Conservation (phyloP, 2,113 vertebrate species). For the Ptilonorhynchus violaceus region DNA sequence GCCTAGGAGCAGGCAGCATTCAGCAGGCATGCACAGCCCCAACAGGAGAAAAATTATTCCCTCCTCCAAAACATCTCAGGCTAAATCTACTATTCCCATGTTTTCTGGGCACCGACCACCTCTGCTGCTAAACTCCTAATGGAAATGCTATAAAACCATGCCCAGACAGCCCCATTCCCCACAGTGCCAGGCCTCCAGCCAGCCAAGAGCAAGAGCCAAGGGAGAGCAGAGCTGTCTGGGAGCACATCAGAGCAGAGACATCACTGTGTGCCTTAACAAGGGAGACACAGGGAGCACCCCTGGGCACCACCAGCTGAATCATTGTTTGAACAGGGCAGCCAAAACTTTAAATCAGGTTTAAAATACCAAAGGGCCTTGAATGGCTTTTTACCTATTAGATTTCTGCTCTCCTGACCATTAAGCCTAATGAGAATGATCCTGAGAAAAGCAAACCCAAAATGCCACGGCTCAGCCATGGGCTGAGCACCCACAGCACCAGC, state of each 20-base stretch:
- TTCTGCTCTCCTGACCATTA: neutral
- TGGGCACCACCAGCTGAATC: neutral
- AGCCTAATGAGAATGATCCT: neutral
- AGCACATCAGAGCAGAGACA: neutral
- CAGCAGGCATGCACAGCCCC: neutral
- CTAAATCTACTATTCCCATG: neutral
- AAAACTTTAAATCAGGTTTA: neutral
- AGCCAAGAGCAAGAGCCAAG: neutral
- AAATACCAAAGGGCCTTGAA: neutral
- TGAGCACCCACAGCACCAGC: neutral
- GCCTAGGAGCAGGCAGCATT: neutral
- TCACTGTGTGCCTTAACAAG: rapidly evolving
- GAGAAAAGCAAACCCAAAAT: neutral
- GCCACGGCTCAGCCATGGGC: rapidly evolving
- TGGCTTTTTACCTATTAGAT: neutral
- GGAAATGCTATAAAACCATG: rapidly evolving
- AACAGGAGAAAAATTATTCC: neutral
- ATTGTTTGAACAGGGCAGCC: neutral
- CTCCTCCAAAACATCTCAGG: neutral
- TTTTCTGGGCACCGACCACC: neutral
- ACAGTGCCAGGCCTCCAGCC: neutral
- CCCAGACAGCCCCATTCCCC: neutral
- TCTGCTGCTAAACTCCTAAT: neutral
- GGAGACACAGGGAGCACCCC: neutral
- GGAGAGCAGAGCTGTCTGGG: neutral